Conservation (phyloP, 1,140 invertebrate species). For the Drosophila nigromelanica region DNA sequence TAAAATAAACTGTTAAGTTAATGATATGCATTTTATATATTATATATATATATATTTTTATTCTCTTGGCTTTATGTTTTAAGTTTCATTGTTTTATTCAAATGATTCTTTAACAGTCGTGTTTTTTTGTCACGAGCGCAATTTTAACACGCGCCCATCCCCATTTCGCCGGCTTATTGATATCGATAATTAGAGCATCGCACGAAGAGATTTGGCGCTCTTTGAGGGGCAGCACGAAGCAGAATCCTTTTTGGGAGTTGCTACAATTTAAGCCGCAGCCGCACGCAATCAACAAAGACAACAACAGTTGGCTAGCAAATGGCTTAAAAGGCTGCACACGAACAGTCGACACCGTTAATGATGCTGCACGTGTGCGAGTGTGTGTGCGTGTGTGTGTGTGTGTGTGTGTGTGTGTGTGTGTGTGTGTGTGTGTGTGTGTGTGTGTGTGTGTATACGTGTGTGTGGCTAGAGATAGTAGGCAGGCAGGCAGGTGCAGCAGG, state of each 20-base stretch:
- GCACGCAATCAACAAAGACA: slow-evolving; percentile 55
- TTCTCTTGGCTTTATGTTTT: no score
- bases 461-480: slow-evolving; percentile 15
- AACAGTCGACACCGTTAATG: slow-evolving; percentile 34
- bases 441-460: not conserved
- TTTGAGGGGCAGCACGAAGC: not conserved
- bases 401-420: not conserved
- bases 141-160: not conserved
- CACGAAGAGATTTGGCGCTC: slow-evolving; percentile 1
- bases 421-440: not conserved
- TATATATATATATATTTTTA: no score
- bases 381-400: not conserved
- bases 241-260: slow-evolving; percentile 5
- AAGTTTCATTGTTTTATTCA: no score
- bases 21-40: no score
- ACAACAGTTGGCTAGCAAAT: slow-evolving; percentile 21
- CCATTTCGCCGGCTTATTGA: slow-evolving; percentile 6
- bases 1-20: no score
- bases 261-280: slow-evolving; percentile 19
- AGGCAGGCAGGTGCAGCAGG: slow-evolving; percentile 32
- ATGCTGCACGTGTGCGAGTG: slow-evolving; percentile 21
- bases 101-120: no score
- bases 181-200: slow-evolving; percentile 22
- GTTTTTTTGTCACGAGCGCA: no score
- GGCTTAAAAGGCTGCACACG: slow-evolving; percentile 18